Evolutionary conservation across 2,888 invertebrate genomes (phyloP), one percentile per base, ranked within the genome.

Genomic region (Chrysopilus asiliformis): DNA sequence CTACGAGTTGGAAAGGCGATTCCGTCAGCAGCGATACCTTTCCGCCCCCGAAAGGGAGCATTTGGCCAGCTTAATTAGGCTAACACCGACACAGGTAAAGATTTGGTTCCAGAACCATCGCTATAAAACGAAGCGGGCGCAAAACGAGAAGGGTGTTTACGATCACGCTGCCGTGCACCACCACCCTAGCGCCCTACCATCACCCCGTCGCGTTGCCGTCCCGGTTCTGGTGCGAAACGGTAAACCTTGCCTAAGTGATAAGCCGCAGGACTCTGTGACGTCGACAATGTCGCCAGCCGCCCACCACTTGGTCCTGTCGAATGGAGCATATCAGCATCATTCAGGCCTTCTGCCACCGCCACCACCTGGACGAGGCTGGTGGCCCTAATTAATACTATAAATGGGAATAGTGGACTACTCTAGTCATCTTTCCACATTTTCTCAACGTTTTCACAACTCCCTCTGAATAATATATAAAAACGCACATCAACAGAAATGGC

Each of bases 41-140:
- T 94, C 94, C 3, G 98, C 97, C 0, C 97, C 97, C 0, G 98
- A 98, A 61, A 67, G 98, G 22, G 98, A 98, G 57, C 94, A 95
- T 57, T 68, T 98, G 46, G 97, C 98, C 3, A 86, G 86, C 45
- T 71, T 93, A 51, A 97, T 98, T 45, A 74, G 90, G 38, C 68
- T 98, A 40, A 95, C 97, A 3, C 97, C 97, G 0, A 97, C 95
- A 3, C 98, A 98, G 68, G 86, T 86, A 34, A 95, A 95, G 66
- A 97, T 98, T 52, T 98, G 97, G 97, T 98, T 97, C 67, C 95
- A 95, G 62, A 95, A 95, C 63, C 97, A 97, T 60, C 79, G 93
- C 55, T 98, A 98, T 68, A 98, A 97, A 71, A 93, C 95, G 54
- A 97, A 97, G 66, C 71, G 97, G n/a, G 90, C 95, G 0, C 84